Conservation (phyloP, 2,888 invertebrate genomes). For the Nesidiocoris tenuis region DNA sequence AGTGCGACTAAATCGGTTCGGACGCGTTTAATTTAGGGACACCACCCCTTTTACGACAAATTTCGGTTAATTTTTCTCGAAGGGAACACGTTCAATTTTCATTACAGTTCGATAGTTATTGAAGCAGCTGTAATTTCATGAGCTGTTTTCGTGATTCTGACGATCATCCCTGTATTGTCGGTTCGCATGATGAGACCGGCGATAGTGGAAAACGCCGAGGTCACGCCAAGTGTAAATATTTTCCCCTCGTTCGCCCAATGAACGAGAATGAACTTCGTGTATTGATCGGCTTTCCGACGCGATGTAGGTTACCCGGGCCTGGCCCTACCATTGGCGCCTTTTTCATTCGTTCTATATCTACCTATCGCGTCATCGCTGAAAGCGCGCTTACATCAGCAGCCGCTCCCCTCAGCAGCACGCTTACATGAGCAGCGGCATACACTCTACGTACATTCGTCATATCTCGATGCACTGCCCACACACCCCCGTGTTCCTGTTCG, state of each 20-base stretch:
- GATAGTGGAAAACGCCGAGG: not conserved
- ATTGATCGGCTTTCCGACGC: not conserved
- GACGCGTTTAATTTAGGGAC: too few species aligned
- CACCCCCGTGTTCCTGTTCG: not conserved
- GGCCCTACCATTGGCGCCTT: not conserved
- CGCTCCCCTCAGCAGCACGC: not conserved
- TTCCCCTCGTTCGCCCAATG: not conserved
- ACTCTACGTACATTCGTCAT: too few species aligned
- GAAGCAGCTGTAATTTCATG: too few species aligned
- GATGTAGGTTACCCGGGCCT: not conserved
- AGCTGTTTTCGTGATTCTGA: too few species aligned
- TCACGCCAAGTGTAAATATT: not conserved
- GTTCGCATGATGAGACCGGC: not conserved
- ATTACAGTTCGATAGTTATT: too few species aligned
- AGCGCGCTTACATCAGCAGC: not conserved
- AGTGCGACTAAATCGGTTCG: too few species aligned
- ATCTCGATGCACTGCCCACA: not conserved
- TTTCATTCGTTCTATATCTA: not conserved
- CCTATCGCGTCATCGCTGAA: not conserved
- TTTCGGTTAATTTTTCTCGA: too few species aligned
- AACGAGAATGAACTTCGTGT: not conserved
- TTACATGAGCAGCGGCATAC: too few species aligned
- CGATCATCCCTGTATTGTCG: too few species aligned
- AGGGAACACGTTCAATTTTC: too few species aligned
- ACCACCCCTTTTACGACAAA: too few species aligned